Base-by-base conservation (phyloP, 2,888 invertebrate species). In the Macaria notata region DNA sequence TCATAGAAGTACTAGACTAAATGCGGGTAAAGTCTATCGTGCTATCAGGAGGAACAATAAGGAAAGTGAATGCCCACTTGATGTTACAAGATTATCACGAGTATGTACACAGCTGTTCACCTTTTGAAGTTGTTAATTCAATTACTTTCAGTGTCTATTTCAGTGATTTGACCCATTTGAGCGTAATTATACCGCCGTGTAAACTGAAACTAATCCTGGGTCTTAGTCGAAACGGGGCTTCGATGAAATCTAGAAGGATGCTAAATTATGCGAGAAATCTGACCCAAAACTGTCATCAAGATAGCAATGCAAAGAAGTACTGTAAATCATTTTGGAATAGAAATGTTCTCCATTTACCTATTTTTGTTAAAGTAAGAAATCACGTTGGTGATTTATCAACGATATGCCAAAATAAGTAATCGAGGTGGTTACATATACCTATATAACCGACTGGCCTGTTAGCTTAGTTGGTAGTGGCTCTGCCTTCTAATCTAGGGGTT, bases 271-370 rank as follows among this genome's bases (percentile, higher is more conserved):
- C 43, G 59, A 61, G 64, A 56, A 46, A 55, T 62, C 66, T 70
- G 62, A 68, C 70, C 82, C 78, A 59, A 59, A 68, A 71, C 69
- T 65, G 70, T 64, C 64, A 66, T 96, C 92, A 0, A 98, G 93
- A 88, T 98, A 98, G 43, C 44, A 56, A 46, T 33, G 63, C 71
- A 70, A 36, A 36, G 33, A 36, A 36, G 3, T 36, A 36, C 33
- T 36, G 33, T 36, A 6, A 36, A 36, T 4, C 7, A 36, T 36
- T 36, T 36, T 36, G 33, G 5, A 36, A 36, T 36, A 36, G 4
- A 4, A 4, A 7, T 36, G 19, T 7, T 1, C 7, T 36, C 33
- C 33, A 36, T 36, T 36, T 36, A 36, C 33, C 33, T 36, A 7
- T 36, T 36, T 36, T 36, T 36, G 33, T 36, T 36, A 7, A 6